Base-by-base conservation (phyloP, 1,140 invertebrate species). In the Psix sp. region DNA sequence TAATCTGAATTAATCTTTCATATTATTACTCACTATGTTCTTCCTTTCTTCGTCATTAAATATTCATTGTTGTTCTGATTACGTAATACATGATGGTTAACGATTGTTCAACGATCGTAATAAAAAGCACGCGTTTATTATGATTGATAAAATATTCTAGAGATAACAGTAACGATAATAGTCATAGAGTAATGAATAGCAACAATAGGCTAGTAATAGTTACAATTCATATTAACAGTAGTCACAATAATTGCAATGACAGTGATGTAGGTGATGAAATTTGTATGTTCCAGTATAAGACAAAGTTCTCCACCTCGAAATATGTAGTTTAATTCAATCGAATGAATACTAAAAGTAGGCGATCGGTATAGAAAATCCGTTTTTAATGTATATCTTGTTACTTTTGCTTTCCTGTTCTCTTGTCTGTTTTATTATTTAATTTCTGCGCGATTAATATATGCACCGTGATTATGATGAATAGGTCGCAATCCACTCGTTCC, bases 161-260 rank as follows among this genome's bases (percentile, higher is more conserved):
- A 72, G 68, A 72, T 72, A 72, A 72, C 68, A 72, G 57, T 72
- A 72, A 72, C 68, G 68, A 65, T 72, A 72, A 72, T 71, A 63
- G 67, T 71, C 57, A 56, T 56, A 71, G 67, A 71, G 57, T 71
- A 71, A 71, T 71, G 57, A 63, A 45, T 71, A 71, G 67, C 67
- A 71, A 71, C 67, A 71, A 63, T 71, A 57, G 51, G 57, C 67
- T 71, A 63, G 67, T 63, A 63, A 63, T 65, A 72, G 68, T 72
- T 72, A 72, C 60, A 72, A 72, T 73, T 72, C 46, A 65, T 72
- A 59, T 72, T 63, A 65, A 72, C 68, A 72, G 38, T 72, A 59
- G 52, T 72, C 52, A 65, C 52, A 72, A 63, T 71, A 71, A 62
- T 71, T 71, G 66, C 57, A 71, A 71, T 71, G 66, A 57, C 43